Evolutionary conservation across 2,888 invertebrate genomes (phyloP), one percentile per base, ranked within the genome.

Genomic region (Eilema depressum): DNA sequence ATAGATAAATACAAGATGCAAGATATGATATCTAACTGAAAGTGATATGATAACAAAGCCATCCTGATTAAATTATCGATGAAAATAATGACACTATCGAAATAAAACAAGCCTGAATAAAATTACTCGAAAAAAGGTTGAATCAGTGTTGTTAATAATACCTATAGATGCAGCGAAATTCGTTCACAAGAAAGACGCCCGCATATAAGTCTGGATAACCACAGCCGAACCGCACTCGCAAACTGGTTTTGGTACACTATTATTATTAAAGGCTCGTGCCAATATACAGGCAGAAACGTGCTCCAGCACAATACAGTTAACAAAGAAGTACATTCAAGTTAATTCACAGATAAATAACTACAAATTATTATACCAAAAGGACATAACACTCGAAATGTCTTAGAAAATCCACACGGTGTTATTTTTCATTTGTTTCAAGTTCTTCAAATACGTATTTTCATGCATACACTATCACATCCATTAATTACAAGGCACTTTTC

Each of bases 201-300:
- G 94, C 92, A 93, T 92, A 86, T 90, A 89, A 89, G 89, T 87
- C 93, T 90, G 94, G 93, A 94, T 92, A 92, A 93, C 92, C 92
- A 89, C 92, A 92, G 86, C 88, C 92, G 86, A 90, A 92, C 93
- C 91, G 86, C 92, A 93, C 92, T 90, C 89, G 92, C 92, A 94
- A 95, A 95, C 95, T 88, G 94, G 95, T 95, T 95, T 92, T 80
- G 86, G 92, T 93, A 92, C 93, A 94, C 93, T 94, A 95, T 94
- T 94, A 95, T 95, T 95, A 95, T 94, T 94, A 92, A 91, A 91
- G 92, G 90, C 93, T 95, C 95, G 94, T 95, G 95, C 95, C 93
- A 92, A 94, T 93, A 89, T 86, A 91, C 91, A 84, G 88, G 85
- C 85, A 88, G 87, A 92, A 93, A 91, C 91, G 90, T 92, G 92